phyloP scores from a whole-genome alignment of 2,888 invertebrate genomes.

The Diarsia dahlii region DNA sequence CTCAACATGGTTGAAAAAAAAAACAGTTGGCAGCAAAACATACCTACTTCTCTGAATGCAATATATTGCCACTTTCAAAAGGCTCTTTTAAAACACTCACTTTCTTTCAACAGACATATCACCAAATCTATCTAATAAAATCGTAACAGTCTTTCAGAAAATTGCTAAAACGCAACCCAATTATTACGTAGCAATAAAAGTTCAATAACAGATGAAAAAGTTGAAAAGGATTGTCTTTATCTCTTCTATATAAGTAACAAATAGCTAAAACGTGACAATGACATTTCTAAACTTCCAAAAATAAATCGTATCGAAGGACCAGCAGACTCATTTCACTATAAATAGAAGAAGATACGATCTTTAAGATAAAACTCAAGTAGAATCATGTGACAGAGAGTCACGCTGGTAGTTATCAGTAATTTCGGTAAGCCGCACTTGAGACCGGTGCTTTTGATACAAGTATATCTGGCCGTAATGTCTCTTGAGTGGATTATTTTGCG shows the following conservation, averaged over 20 bases:
- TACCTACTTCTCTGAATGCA: neutral
- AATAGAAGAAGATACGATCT: constrained; percentile 19
- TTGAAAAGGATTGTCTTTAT: neutral
- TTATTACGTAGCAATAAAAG: neutral
- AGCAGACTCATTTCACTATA: constrained; percentile 6
- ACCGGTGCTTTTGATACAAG: constrained; percentile 57
- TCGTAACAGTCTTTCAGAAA: neutral
- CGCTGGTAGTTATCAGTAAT: constrained; percentile 56
- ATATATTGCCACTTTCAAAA: neutral
- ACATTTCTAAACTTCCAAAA: neutral
- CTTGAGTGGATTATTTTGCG: constrained; percentile 38
- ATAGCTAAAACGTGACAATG: neutral
- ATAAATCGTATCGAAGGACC: constrained; percentile 14
- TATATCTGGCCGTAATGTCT: constrained; percentile 36
- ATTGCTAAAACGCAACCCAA: neutral
- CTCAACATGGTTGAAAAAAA: too few relatives aligned
- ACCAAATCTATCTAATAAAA: neutral
- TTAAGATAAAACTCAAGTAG: constrained; percentile 48
- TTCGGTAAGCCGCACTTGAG: constrained; percentile 49
- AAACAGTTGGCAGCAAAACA: neutral
- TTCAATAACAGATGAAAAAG: neutral
- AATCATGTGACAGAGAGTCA: constrained; percentile 62
- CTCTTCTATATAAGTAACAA: neutral
- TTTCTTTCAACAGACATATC: neutral
- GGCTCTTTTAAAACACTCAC: neutral